phyloP scores from a whole-genome alignment of 2,888 invertebrate genomes.

The Abrostola tripartita region DNA sequence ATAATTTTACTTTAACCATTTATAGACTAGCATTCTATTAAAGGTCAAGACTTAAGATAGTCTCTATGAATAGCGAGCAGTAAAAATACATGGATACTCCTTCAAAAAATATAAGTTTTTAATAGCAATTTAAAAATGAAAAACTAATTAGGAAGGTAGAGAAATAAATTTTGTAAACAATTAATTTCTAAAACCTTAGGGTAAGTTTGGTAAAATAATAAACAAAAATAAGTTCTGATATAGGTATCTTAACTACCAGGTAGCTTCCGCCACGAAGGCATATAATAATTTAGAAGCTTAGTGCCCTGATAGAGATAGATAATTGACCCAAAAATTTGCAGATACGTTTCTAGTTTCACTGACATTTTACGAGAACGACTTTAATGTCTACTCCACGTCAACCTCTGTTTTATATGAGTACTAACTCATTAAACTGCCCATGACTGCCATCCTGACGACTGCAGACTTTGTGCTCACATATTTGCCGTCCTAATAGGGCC shows the following conservation, averaged over 20 bases:
- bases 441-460: conserved; percentile 41
- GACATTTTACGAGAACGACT: not conserved
- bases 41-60: not conserved
- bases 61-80: not conserved
- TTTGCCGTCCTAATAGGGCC: conserved; percentile 56
- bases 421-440: conserved; percentile 30
- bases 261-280: too few relatives aligned
- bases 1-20: conserved; percentile 1
- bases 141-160: too few relatives aligned
- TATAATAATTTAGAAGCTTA: too few relatives aligned
- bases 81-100: not conserved
- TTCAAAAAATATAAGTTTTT: not conserved
- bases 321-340: too few relatives aligned
- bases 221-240: too few relatives aligned
- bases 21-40: not conserved
- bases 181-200: too few relatives aligned
- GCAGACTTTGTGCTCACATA: conserved; percentile 41
- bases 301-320: too few relatives aligned
- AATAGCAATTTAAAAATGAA: not conserved
- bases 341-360: too few relatives aligned
- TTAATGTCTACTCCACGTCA: conserved; percentile 4
- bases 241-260: too few relatives aligned
- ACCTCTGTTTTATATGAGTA: conserved; percentile 33
- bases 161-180: too few relatives aligned
- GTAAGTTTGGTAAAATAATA: too few relatives aligned